phyloP scores from a whole-genome alignment of 2,888 invertebrate species.

The Zaprionus lineosus region DNA sequence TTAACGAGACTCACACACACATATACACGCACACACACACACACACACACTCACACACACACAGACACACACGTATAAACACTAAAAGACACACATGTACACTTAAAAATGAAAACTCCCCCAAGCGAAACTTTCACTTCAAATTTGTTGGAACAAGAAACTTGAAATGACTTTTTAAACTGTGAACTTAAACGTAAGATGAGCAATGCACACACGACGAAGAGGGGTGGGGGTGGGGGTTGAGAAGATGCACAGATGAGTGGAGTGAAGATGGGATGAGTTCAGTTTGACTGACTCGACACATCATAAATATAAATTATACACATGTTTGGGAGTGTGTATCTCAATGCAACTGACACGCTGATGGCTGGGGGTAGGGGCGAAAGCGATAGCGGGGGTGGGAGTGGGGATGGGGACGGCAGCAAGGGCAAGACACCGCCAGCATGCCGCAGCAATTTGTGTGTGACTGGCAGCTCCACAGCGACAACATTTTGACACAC shows the following conservation, averaged over 20 bases:
- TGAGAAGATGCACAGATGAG: no score
- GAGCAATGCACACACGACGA: not conserved
- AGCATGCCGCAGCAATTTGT: conserved; percentile 68
- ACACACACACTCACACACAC: conserved; percentile 3
- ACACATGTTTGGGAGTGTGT: conserved; percentile 32
- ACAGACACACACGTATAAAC: not conserved
- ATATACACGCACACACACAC: conserved; percentile 16
- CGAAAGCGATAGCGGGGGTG: not conserved
- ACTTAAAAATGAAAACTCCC: not conserved
- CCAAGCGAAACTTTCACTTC: conserved; percentile 69
- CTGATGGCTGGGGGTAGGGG: conserved; percentile 17
- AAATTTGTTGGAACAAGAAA: conserved; percentile 71
- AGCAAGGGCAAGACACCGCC: conserved; percentile 18
- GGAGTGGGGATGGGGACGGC: not conserved
- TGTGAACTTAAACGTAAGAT: conserved; percentile 57
- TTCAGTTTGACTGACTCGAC: conserved; percentile 15
- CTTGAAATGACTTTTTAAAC: conserved; percentile 75
- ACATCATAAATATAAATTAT: conserved; percentile 55
- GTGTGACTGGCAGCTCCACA: conserved; percentile 31
- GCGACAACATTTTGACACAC: conserved; percentile 78
- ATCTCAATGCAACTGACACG: conserved; percentile 63
- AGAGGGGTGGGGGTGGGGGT: no score
- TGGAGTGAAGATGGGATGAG: conserved; percentile 22
- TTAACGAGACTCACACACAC: no score
- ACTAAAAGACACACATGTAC: not conserved